A percentile compares a stretch with the other conserved stretches of the same genome.
Conservation (phyloP, 2,888 invertebrate species). For the Dascillus cervinus region DNA sequence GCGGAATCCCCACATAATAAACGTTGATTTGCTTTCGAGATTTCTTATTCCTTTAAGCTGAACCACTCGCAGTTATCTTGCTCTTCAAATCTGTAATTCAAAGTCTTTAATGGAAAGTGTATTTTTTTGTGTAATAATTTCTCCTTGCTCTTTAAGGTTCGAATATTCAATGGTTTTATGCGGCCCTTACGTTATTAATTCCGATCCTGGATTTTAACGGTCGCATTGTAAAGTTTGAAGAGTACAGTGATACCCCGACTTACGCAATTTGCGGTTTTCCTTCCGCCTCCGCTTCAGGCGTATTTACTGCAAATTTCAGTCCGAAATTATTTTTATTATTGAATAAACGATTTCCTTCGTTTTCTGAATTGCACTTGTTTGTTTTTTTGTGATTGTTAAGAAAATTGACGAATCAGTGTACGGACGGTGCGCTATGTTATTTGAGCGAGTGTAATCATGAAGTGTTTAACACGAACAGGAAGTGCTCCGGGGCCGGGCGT, state of each 20-base stretch:
- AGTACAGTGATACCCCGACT: too few species aligned
- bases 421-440: slow-evolving; percentile 16
- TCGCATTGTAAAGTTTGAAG: slow-evolving; percentile 18
- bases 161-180: too few species aligned
- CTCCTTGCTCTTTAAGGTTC: too few species aligned
- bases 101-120: slow-evolving; percentile 9
- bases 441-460: slow-evolving; percentile 26
- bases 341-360: too few species aligned
- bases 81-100: slow-evolving; percentile 14
- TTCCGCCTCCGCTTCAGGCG: too few species aligned
- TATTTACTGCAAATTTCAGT: too few species aligned
- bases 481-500: slow-evolving; percentile 23
- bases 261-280: too few species aligned
- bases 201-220: slow-evolving; percentile 19
- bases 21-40: slow-evolving; percentile 14
- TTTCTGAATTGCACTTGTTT: too few species aligned
- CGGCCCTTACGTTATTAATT: too few species aligned
- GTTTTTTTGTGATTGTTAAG: slow-evolving; percentile 22
- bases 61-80: slow-evolving; percentile 12
- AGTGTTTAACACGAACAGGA: slow-evolving; percentile 29
- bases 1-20: slow-evolving; percentile 15
- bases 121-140: too few species aligned
- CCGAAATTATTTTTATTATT: too few species aligned
- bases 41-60: slow-evolving; percentile 12
- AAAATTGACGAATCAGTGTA: slow-evolving; percentile 25